Conservation (phyloP, 1,140 invertebrate genomes). For the Drosophila nigrodunni region DNA sequence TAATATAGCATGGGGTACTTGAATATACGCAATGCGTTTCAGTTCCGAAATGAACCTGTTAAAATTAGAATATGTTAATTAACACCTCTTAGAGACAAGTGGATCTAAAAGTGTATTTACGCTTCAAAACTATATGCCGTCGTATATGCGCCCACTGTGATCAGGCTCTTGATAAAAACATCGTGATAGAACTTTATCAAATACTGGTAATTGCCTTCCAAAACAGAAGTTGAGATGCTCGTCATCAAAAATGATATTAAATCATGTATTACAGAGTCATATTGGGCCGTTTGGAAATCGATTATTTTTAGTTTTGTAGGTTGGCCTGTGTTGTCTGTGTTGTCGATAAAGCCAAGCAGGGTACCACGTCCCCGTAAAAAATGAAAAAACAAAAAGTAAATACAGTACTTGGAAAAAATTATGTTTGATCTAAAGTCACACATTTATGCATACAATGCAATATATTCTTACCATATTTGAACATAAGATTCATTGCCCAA, state of each 20-base stretch:
- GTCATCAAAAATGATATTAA: conserved; percentile 87
- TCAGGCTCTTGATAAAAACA: conserved; percentile 80
- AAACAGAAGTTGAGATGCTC: conserved; percentile 84
- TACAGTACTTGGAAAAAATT: too few species aligned
- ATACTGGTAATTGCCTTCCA: conserved; percentile 84
- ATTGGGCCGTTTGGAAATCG: conserved; percentile 87
- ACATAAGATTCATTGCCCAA: conserved; percentile 88
- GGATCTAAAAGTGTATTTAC: conserved; percentile 39
- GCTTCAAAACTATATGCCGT: conserved; percentile 44
- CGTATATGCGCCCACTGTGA: conserved; percentile 54
- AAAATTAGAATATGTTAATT: conserved; percentile 4
- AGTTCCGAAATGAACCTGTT: conserved; percentile 67
- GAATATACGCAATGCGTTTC: conserved; percentile 62
- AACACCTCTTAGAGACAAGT: background rate
- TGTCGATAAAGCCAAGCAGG: background rate
- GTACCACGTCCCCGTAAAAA: too few species aligned
- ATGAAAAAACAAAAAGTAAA: too few species aligned
- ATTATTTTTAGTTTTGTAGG: conserved; percentile 86
- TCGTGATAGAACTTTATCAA: conserved; percentile 86
- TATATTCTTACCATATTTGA: conserved; percentile 73
- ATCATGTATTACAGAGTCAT: conserved; percentile 86
- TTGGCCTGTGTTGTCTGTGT: conserved; percentile 53
- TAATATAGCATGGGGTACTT: conserved; percentile 72
- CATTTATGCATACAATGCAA: too few species aligned
- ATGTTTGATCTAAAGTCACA: too few species aligned